Percentiles rank a stretch among this genome's conserved stretches.
Conservation (phyloP, 2,113 vertebrate species). For the Bos indicus region DNA sequence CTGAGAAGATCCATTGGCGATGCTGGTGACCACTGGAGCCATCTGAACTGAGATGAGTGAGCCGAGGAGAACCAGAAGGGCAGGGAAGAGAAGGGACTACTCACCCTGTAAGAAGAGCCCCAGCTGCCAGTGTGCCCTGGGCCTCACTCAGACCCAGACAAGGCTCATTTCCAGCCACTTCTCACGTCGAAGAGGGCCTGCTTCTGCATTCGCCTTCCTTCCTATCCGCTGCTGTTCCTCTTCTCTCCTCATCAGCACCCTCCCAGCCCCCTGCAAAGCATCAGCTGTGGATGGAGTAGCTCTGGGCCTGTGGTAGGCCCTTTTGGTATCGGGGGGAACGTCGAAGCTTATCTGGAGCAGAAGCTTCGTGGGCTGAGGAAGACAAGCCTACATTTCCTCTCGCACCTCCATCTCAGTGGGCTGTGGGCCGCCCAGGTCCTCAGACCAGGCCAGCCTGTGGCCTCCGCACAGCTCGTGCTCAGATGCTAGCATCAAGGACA, state of each 20-base stretch:
- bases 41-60: background rate
- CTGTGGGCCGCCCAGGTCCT: background rate
- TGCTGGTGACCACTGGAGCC: background rate
- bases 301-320: too few relatives aligned
- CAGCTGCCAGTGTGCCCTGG: background rate
- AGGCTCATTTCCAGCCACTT: background rate
- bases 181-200: background rate
- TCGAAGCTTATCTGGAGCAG: background rate
- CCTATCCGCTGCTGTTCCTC: background rate
- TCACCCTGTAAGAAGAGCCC: background rate
- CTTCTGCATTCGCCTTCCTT: background rate
- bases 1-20: background rate
- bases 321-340: background rate
- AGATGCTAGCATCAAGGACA: background rate
- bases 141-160: background rate
- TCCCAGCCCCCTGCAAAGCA: background rate
- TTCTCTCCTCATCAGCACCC: background rate
- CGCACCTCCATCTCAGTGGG: background rate
- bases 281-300: background rate
- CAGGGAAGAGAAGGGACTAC: too few relatives aligned
- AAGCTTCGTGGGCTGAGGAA: background rate
- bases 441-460: background rate
- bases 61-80: background rate
- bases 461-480: background rate
- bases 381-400: background rate